Conservation (phyloP, 2,113 vertebrate genomes). For the Girardinichthys multiradiatus region DNA sequence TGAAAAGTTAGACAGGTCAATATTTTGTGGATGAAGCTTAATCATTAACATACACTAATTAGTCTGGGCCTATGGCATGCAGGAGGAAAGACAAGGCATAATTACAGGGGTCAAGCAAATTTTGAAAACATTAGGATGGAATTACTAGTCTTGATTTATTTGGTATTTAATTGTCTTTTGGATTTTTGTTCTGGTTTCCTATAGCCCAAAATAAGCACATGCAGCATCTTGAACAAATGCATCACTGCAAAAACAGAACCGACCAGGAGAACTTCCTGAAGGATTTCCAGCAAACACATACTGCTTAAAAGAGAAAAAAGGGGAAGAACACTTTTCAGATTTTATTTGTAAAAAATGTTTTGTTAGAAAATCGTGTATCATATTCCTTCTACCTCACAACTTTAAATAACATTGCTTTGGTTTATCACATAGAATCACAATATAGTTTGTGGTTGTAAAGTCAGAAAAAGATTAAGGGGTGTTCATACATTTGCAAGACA, state of each 20-base stretch:
- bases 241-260: too few species aligned
- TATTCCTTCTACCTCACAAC: not conserved
- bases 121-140: not conserved
- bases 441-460: not conserved
- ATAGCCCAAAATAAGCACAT: too few species aligned
- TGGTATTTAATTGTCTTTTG: not conserved
- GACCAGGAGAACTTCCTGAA: too few species aligned
- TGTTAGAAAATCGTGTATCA: not conserved
- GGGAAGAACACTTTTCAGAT: not conserved
- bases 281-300: not conserved
- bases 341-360: not conserved
- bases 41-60: not conserved
- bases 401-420: not conserved
- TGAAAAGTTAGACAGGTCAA: conserved; percentile 10
- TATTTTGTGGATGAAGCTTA: not conserved
- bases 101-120: not conserved
- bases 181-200: too few species aligned
- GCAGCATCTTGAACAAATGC: too few species aligned
- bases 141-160: not conserved
- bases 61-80: not conserved
- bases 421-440: not conserved
- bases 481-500: not conserved
- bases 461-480: not conserved
- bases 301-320: conserved; percentile 13
- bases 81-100: not conserved